Evolutionary conservation across 2,888 invertebrate genomes (phyloP).

Genomic region (Mesochorus sp.): DNA sequence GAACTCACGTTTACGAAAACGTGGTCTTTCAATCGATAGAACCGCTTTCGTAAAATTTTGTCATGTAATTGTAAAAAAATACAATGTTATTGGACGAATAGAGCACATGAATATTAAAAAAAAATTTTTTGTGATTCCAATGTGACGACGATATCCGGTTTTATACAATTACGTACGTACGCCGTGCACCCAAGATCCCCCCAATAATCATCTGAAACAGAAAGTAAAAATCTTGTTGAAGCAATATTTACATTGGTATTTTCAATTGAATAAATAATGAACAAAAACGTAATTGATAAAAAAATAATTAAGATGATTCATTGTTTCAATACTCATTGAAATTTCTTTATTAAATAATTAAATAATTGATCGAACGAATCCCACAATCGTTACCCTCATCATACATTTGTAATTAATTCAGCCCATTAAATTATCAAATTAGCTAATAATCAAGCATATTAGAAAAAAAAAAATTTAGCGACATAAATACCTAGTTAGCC

Average conservation of each 20-base stretch:
- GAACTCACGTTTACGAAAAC: too few species aligned
- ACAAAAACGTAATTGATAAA: not conserved
- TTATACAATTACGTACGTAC: conserved; percentile 67
- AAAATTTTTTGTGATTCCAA: too few species aligned
- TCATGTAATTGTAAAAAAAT: too few species aligned
- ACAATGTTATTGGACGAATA: too few species aligned
- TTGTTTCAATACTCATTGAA: not conserved
- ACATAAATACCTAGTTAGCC: not conserved
- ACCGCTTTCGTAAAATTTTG: too few species aligned
- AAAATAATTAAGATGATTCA: not conserved
- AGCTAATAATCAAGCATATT: not conserved
- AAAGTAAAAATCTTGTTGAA: not conserved
- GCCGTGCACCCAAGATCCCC: conserved; percentile 5
- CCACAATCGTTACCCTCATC: not conserved
- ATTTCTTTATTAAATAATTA: not conserved
- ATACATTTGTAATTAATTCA: not conserved
- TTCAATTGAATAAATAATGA: not conserved
- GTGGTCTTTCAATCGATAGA: too few species aligned
- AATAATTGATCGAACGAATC: not conserved
- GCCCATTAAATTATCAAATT: not conserved
- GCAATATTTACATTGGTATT: not conserved
- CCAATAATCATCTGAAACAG: conserved; percentile 28
- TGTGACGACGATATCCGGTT: conserved; percentile 66
- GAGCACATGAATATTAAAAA: too few species aligned
- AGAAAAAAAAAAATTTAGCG: not conserved